Evolutionary conservation across 2,888 invertebrate genomes (phyloP), one percentile per base, ranked within the genome.

Genomic region (Phanerotoma sp.): DNA sequence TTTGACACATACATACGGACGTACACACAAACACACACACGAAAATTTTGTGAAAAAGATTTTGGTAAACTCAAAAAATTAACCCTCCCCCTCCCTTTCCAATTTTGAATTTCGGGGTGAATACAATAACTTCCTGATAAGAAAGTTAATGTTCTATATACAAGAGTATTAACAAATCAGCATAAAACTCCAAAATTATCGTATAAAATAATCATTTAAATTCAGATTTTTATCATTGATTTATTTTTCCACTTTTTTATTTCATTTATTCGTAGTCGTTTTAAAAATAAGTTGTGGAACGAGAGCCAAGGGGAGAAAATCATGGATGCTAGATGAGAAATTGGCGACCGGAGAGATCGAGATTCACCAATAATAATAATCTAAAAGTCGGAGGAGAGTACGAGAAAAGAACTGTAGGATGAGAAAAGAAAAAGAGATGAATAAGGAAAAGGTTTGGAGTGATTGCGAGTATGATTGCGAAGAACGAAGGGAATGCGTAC

Each of bases 341-440:
- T 38, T 48, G 48, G 48, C 48, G 25, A 21, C 25, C 22, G 9
- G 48, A 41, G 50, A 25, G 54, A 33, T 40, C 46, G 51, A 60
- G 58, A 60, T 60, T 60, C 54, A 51, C 58, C 57, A 60, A 60
- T 62, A 62, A 62, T 60, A 62, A 62, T 60, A 57, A 52, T 57
- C 55, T 57, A 53, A 56, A 58, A 58, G 41, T 55, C 28, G 38
- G 32, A 37, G 28, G 28, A 52, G 45, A 46, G 30, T 51, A 47
- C 28, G 33, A 28, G 9, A 21, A 18, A 33, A 15, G 21, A 42
- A 25, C 20, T 42, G 50, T 51, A 51, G 33, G 41, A 28, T 7
- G n/a, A 30, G 18, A 18, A 44, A 33, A 51, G n/a, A 33, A 11
- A 20, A 30, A 45, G 22, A 32, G 21, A 37, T 16, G 38, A 47